Conservation (phyloP, 2,113 vertebrate genomes). For the Vicugna pacos region DNA sequence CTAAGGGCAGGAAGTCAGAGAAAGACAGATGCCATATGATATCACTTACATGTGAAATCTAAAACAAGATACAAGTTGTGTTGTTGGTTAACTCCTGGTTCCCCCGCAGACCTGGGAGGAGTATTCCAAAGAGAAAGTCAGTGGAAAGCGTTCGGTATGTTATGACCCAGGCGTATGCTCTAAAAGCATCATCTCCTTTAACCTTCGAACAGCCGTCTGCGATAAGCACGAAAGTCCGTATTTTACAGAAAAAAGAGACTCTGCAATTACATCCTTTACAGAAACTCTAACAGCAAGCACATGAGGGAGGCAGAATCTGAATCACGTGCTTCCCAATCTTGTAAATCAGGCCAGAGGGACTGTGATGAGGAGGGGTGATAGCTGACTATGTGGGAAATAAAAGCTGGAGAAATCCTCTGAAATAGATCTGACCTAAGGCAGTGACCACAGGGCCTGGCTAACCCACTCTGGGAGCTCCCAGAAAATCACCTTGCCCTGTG, state of each 20-base stretch:
- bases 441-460: accelerated
- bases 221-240: no score
- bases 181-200: background rate
- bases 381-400: no score
- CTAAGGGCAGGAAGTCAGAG: no score
- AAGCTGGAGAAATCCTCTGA: background rate
- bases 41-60: no score
- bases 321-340: background rate
- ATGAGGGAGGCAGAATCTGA: background rate
- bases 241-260: background rate
- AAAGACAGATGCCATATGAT: no score
- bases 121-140: background rate
- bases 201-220: background rate
- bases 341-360: background rate
- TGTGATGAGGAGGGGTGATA: background rate
- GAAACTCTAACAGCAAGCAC: background rate
- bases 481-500: background rate
- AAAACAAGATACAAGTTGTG: no score
- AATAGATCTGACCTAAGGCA: background rate
- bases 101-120: no score
- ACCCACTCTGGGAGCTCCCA: background rate
- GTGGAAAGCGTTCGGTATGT: background rate
- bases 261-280: background rate
- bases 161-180: background rate
- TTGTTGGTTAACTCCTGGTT: background rate